phyloP scores from a whole-genome alignment of 2,797 vertebrate genomes.

The Bucorvus abyssinicus region DNA sequence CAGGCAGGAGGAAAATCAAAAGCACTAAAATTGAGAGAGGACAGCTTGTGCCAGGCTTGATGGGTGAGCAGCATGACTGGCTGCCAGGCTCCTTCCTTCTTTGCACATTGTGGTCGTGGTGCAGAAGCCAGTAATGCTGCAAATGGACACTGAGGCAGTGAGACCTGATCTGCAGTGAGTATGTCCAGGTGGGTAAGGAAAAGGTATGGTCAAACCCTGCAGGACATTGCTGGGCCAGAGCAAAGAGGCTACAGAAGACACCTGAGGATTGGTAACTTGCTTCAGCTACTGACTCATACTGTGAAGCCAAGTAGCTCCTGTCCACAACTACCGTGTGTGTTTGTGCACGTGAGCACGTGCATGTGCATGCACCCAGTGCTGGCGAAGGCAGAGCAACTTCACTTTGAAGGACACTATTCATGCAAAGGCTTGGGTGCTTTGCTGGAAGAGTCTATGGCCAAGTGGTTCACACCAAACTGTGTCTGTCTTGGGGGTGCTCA shows the following conservation, averaged over 20 bases:
- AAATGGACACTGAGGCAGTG: not conserved
- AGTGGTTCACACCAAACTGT: not conserved
- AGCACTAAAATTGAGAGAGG: not conserved
- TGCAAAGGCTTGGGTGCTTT: not conserved
- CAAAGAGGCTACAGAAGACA: not conserved
- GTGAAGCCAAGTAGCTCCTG: not conserved
- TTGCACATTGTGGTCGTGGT: fast-evolving
- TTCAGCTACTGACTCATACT: not conserved
- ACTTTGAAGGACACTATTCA: not conserved
- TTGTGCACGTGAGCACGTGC: too few relatives aligned
- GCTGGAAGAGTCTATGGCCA: not conserved
- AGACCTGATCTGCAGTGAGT: not conserved
- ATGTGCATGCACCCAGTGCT: not conserved
- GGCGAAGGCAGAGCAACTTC: not conserved
- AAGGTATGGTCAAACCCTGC: not conserved
- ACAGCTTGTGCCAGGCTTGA: not conserved
- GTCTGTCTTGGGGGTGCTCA: not conserved
- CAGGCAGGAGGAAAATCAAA: not conserved
- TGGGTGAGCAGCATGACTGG: fast-evolving
- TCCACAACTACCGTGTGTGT: not conserved
- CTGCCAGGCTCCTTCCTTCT: not conserved
- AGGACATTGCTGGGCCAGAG: not conserved
- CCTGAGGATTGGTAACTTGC: not conserved
- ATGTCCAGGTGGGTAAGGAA: not conserved
- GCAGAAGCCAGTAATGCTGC: not conserved